These are phyloP conservation scores for Echinops telfairi DNA, from an alignment of 2,113 vertebrate species.

Conservation along the genomic window DNA sequence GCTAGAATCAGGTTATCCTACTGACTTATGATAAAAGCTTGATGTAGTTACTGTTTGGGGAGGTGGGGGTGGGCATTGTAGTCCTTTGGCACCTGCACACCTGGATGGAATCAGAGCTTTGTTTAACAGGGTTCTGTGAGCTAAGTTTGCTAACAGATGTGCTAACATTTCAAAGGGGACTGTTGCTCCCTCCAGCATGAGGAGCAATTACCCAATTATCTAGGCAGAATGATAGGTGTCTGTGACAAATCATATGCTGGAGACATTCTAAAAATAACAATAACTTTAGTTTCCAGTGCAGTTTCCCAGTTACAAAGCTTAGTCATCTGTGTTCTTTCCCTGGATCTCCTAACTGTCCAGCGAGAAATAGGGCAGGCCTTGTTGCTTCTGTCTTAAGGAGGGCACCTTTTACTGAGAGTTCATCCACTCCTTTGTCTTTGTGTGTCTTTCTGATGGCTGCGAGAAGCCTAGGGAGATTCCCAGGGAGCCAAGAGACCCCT, in stretches of 20 bases:
- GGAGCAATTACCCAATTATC: constrained; percentile 65
- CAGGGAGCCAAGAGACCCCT: not conserved
- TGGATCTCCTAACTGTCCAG: not conserved
- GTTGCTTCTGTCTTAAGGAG: not conserved
- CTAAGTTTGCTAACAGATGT: not conserved
- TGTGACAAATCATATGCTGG: constrained; percentile 55
- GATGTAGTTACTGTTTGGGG: not conserved
- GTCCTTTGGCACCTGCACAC: constrained; percentile 36
- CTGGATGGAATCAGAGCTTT: constrained; percentile 6
- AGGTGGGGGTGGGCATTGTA: not conserved
- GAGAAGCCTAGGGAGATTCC: not conserved
- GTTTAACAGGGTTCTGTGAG: not conserved
- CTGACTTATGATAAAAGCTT: not conserved
- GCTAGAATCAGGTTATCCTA: not conserved
- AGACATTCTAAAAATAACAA: constrained; percentile 69
- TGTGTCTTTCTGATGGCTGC: not conserved
- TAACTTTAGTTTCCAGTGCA: constrained; percentile 56
- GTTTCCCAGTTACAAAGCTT: constrained; percentile 15
- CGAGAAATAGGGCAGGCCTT: not conserved
- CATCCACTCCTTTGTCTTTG: not conserved
- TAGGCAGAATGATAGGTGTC: constrained; percentile 63
- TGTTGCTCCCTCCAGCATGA: constrained; percentile 31
- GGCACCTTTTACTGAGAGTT: not conserved
- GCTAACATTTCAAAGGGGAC: constrained; percentile 54
- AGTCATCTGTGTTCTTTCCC: not conserved